These are phyloP conservation scores for Eupeodes luniger DNA, from an alignment of 2,888 invertebrate species.

Conservation along the genomic window DNA sequence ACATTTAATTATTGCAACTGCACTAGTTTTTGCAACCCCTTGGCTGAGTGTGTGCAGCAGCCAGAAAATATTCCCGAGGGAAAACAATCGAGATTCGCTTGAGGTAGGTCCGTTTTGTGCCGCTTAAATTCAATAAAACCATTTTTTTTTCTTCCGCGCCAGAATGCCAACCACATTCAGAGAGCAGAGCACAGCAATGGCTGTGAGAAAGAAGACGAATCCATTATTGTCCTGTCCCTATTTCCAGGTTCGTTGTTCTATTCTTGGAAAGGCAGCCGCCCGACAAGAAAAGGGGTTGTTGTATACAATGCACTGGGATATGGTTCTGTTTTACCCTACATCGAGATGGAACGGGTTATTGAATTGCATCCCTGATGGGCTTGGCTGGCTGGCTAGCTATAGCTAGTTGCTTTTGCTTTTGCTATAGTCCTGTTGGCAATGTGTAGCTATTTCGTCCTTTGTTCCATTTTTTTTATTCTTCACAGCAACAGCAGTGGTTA, in stretches of 20 bases:
- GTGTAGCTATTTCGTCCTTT: slow-evolving; percentile 43
- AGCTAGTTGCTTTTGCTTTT: slow-evolving; percentile 21
- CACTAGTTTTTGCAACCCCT: slow-evolving; percentile 63
- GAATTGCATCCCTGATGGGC: slow-evolving; percentile 40
- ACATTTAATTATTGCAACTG: slow-evolving; percentile 55
- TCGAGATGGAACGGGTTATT: slow-evolving; percentile 50
- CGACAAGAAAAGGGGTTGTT: slow-evolving; percentile 53
- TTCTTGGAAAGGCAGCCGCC: slow-evolving; percentile 49
- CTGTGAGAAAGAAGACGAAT: slow-evolving; percentile 41
- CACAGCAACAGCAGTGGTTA: slow-evolving; percentile 1
- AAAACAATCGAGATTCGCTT: slow-evolving; percentile 65
- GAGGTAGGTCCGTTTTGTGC: slow-evolving; percentile 65
- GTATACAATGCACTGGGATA: slow-evolving; percentile 26
- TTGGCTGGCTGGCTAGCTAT: slow-evolving; percentile 29
- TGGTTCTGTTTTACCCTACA: slow-evolving; percentile 50
- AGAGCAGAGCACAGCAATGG: background rate
- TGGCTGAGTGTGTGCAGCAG: slow-evolving; percentile 48
- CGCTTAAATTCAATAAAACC: slow-evolving; percentile 2
- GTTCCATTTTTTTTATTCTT: slow-evolving; percentile 28
- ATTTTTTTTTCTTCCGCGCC: slow-evolving; percentile 29
- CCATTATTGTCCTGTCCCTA: slow-evolving; percentile 61
- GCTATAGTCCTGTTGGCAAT: slow-evolving; percentile 41
- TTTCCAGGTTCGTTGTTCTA: slow-evolving; percentile 58
- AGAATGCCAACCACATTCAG: background rate
- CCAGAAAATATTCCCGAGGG: slow-evolving; percentile 46